A percentile compares a stretch with the other conserved stretches of the same genome.
Evolutionary conservation across 2,113 vertebrate genomes (phyloP).

Genomic region (Vanacampus margaritifer): DNA sequence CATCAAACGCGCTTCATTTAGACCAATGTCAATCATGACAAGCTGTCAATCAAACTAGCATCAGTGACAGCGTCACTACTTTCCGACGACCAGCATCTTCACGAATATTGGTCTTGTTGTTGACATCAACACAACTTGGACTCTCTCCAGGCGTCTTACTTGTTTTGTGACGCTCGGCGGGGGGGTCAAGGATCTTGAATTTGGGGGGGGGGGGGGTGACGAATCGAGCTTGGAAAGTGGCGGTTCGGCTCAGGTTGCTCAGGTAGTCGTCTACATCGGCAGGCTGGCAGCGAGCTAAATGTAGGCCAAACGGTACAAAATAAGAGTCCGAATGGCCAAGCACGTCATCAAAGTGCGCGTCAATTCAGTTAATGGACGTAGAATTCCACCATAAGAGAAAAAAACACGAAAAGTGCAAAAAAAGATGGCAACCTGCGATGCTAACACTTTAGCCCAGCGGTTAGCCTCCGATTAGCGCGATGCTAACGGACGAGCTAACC

Average conservation of each 20-base stretch:
- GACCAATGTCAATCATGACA: neutral
- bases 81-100: neutral
- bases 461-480: constrained; percentile 34
- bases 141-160: neutral
- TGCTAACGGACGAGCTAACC: constrained; percentile 41
- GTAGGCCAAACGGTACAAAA: neutral
- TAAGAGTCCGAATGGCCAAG: neutral
- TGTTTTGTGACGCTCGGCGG: neutral
- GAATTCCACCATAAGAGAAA: neutral
- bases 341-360: neutral
- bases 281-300: neutral
- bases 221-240: too few relatives aligned
- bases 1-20: neutral
- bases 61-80: neutral
- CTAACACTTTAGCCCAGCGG: constrained; percentile 41
- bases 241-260: neutral
- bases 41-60: constrained; percentile 4
- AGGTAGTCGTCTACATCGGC: neutral
- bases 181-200: neutral
- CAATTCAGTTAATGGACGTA: too few relatives aligned
- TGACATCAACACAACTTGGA: neutral
- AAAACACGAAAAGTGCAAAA: neutral
- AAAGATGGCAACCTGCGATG: neutral
- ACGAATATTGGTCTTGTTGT: neutral
- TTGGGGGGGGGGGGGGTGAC: neutral